Evolutionary conservation across 1,140 invertebrate species (phyloP), one percentile per base, ranked within the genome.

Genomic region (Battus philenor): DNA sequence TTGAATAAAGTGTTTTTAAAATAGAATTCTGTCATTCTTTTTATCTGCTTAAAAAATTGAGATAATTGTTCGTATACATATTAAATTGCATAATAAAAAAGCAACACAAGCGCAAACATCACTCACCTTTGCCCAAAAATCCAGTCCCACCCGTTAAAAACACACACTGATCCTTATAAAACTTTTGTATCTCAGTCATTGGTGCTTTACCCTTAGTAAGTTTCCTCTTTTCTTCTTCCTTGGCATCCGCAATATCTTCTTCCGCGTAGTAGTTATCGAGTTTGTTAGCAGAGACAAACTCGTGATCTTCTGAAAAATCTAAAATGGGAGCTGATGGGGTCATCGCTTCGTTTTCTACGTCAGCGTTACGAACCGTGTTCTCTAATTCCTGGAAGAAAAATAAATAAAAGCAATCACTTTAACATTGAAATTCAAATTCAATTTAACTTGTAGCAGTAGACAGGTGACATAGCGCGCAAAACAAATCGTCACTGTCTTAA

Each of bases 131-230:
- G 7, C 93, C 93, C 72, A 95, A 87, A 79, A 95, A 95, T 47
- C 93, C 93, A n/a, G 92, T 93, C 9, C 88, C 90, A 33, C 91
- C 90, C 9, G 91, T 91, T 55, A 92, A 77, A 65, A 95, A 92
- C 44, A 92, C 85, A 68, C 81, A 83, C 68, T 90, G 88, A 44
- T 88, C 86, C 46, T 87, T 88, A 66, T 90, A 93, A 71, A 91
- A 92, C 44, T 79, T 66, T 50, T 88, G 86, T 41, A 93, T 89
- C 16, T 72, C 76, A 0, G 80, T 78, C 16, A 34, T 66, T 0
- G 61, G 31, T 1, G 63, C 73, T 57, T 72, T 82, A 83, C 78
- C 78, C 76, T 82, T 80, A 0, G 68, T 85, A 0, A 85, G 56
- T 4, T 55, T 54, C 20, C 54, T 48, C 39, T 66, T 79, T 22